A percentile compares a stretch with the other conserved stretches of the same genome.
phyloP scores from a whole-genome alignment of 2,888 invertebrate species.

The Cartodere bifasciata region DNA sequence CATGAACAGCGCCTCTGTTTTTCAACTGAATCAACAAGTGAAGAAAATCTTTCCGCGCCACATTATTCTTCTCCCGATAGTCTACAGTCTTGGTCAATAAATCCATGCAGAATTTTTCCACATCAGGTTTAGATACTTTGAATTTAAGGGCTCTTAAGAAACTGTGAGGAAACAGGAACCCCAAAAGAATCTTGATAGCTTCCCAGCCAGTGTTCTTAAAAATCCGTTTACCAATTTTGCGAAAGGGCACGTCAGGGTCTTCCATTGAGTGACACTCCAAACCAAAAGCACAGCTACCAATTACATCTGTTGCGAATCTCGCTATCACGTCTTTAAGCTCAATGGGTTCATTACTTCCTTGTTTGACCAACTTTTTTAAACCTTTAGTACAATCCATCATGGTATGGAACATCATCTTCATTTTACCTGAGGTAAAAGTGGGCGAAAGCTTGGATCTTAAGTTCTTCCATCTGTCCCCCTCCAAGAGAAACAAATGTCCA shows the following conservation, averaged over 20 bases:
- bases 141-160: slow-evolving; percentile 15
- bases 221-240: slow-evolving; percentile 12
- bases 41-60: slow-evolving; percentile 41
- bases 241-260: slow-evolving; percentile 38
- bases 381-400: slow-evolving; percentile 33
- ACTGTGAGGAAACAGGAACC: slow-evolving; percentile 12
- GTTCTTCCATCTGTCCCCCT: slow-evolving; percentile 45
- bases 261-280: slow-evolving; percentile 43
- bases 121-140: slow-evolving; percentile 16
- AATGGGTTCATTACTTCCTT: slow-evolving; percentile 4
- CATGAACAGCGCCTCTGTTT: too few species aligned
- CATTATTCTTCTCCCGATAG: slow-evolving; percentile 33
- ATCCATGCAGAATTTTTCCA: slow-evolving; percentile 34
- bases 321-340: slow-evolving; percentile 9
- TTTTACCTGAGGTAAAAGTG: slow-evolving; percentile 48
- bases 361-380: slow-evolving; percentile 7
- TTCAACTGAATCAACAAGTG: slow-evolving; percentile 39
- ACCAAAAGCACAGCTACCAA: slow-evolving; percentile 45
- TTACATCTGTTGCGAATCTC: slow-evolving; percentile 43
- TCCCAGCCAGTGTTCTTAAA: slow-evolving; percentile 14
- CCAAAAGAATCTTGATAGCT: slow-evolving; percentile 8
- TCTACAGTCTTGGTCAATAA: slow-evolving; percentile 34
- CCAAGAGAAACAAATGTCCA: slow-evolving; percentile 40
- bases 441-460: slow-evolving; percentile 46
- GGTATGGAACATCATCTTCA: slow-evolving; percentile 46